Base-by-base conservation (phyloP, 2,888 invertebrate genomes). In the Drosophila subquinaria region DNA sequence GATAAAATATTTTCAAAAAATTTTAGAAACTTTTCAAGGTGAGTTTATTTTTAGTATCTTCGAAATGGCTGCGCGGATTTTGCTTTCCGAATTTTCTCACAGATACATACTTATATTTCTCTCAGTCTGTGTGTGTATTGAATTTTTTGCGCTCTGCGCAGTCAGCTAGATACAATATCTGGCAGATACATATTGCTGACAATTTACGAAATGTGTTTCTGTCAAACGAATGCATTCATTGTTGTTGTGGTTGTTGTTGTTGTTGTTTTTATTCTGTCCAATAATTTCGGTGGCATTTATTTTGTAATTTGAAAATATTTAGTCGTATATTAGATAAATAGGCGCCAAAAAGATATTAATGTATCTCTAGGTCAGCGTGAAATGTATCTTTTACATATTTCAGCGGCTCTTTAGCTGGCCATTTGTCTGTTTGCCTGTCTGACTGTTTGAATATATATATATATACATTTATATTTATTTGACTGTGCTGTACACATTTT, bases 21-120 rank as follows among this genome's bases (percentile, higher is more conserved):
- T 77, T 90, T 86, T 89, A 90, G 91, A 91, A 92, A 91, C 90
- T 92, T 92, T 92, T 93, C 93, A 92, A 93, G 92, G 93, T 93
- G 93, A 93, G 92, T 92, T 90, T 93, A 92, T 92, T 92, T 92
- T 91, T 93, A 93, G 92, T 61, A 74, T 66, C 72, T 86, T 90
- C 81, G 88, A 89, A 90, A 88, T 90, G 86, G 90, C 92, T 91
- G 91, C 81, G 80, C 87, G 73, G 82, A 83, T 88, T 84, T 88
- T 84, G 88, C 82, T 83, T 75, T 78, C 66, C 79, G 86, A 88
- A 63, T 62, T 72, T 79, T 74, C 60, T 76, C 72, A 66, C 53
- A 69, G 33, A 50, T 67, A 65, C 27, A 27, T 9, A 47, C 53
- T 50, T 66, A 52, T 52, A 35, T 38, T 42, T 27, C 36, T 57